Percentiles rank a stretch among this genome's conserved stretches.
Evolutionary conservation across 2,888 invertebrate species (phyloP).

Genomic region (Seira ritae): DNA sequence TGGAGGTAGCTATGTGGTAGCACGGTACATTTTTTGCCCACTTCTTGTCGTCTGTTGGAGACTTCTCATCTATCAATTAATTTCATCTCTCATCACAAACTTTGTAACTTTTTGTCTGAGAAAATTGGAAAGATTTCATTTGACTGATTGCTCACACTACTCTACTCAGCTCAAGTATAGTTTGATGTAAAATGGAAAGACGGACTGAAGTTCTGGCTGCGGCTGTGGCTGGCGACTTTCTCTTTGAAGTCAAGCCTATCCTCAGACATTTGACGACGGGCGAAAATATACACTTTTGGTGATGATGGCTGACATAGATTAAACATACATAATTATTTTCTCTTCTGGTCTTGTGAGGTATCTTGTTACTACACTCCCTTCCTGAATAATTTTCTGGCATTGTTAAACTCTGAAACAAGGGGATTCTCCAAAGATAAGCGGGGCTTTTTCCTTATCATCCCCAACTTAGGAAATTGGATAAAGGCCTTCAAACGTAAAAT

Average conservation of each 20-base stretch:
- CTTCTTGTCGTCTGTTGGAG: too few species aligned
- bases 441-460: not conserved
- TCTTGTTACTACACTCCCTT: too few species aligned
- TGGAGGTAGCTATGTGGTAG: not conserved
- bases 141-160: not conserved
- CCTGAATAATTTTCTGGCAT: too few species aligned
- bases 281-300: not conserved
- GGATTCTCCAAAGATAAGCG: not conserved
- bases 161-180: too few species aligned
- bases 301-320: constrained; percentile 53
- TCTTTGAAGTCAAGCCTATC: too few species aligned
- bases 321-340: not conserved
- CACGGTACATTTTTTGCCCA: not conserved
- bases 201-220: not conserved
- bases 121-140: constrained; percentile 11
- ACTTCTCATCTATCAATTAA: constrained; percentile 37
- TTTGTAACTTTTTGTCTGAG: constrained; percentile 31
- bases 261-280: not conserved
- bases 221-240: not conserved
- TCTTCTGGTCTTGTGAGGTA: not conserved
- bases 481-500: not conserved
- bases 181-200: not conserved
- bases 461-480: not conserved
- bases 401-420: not conserved
- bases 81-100: constrained; percentile 28